A percentile compares a stretch with the other conserved stretches of the same genome.
Evolutionary conservation across 1,140 invertebrate species (phyloP).

Genomic region (Apis florea): DNA sequence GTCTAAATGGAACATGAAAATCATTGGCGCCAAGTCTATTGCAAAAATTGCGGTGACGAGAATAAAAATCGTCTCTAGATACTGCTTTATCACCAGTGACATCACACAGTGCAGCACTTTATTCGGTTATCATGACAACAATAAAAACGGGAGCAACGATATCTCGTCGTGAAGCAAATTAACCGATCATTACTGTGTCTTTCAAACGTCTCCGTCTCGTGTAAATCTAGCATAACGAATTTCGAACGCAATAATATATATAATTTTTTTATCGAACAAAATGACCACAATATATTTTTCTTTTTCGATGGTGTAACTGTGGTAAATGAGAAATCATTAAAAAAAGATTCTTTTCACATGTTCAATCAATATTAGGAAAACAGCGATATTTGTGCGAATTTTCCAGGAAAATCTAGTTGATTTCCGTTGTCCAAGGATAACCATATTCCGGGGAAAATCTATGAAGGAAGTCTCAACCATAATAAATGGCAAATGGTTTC

Average conservation of each 20-base stretch:
- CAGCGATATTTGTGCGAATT: not conserved
- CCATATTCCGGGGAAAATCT: not conserved
- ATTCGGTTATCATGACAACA: slow-evolving; percentile 35
- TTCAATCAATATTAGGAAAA: not conserved
- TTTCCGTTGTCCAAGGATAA: not conserved
- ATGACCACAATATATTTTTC: not conserved
- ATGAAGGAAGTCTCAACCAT: too few relatives aligned
- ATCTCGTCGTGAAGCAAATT: slow-evolving; percentile 34
- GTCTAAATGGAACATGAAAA: not conserved
- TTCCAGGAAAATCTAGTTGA: not conserved
- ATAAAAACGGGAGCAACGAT: slow-evolving; percentile 53
- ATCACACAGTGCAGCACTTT: slow-evolving; percentile 37
- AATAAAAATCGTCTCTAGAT: slow-evolving; percentile 21
- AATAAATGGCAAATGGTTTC: not conserved
- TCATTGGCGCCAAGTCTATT: not conserved
- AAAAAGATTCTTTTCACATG: not conserved
- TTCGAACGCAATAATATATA: not conserved
- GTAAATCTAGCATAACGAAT: not conserved
- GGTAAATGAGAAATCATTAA: not conserved
- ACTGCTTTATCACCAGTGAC: slow-evolving; percentile 36
- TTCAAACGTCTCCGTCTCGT: not conserved
- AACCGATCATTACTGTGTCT: slow-evolving; percentile 8
- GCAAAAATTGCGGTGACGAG: not conserved
- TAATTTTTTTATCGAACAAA: not conserved
- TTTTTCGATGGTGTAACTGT: not conserved